These are phyloP conservation scores for Cephalopachus bancanus DNA, from an alignment of 2,797 vertebrate genomes.

Conservation along the genomic window DNA sequence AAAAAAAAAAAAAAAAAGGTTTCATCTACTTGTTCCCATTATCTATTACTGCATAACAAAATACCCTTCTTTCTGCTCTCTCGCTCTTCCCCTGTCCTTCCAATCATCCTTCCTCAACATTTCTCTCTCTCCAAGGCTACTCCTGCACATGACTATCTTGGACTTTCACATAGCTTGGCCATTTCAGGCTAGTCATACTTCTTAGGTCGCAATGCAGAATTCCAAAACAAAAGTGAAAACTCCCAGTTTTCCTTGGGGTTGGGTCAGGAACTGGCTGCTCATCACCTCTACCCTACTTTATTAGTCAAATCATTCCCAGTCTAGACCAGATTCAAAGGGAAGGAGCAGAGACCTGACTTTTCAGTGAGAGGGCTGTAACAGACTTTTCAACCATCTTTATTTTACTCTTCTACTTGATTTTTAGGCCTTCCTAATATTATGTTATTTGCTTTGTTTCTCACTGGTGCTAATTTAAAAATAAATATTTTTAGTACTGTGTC, in stretches of 20 bases:
- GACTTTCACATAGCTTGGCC: not conserved
- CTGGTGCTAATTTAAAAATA: constrained; percentile 31
- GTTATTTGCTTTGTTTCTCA: not conserved
- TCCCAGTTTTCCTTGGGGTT: not conserved
- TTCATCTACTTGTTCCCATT: not conserved
- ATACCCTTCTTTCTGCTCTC: not conserved
- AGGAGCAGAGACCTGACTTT: not conserved
- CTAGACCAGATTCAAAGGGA: not conserved
- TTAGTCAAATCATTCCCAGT: not conserved
- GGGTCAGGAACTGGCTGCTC: not conserved
- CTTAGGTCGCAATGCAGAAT: not conserved
- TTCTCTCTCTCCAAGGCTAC: not conserved
- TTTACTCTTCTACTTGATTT: not conserved
- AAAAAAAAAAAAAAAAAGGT: too few species aligned
- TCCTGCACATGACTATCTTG: not conserved
- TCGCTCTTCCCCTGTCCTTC: too few species aligned
- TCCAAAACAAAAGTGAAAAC: not conserved
- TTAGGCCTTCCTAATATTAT: not conserved
- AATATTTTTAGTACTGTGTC: not conserved
- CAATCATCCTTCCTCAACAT: too few species aligned
- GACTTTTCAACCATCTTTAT: not conserved
- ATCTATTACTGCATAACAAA: not conserved
- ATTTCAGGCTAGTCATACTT: not conserved
- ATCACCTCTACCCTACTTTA: not conserved
- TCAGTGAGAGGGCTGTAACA: not conserved